Evolutionary conservation across 2,113 vertebrate genomes (phyloP), one percentile per base, ranked within the genome.

Genomic region (Gila orcuttii): DNA sequence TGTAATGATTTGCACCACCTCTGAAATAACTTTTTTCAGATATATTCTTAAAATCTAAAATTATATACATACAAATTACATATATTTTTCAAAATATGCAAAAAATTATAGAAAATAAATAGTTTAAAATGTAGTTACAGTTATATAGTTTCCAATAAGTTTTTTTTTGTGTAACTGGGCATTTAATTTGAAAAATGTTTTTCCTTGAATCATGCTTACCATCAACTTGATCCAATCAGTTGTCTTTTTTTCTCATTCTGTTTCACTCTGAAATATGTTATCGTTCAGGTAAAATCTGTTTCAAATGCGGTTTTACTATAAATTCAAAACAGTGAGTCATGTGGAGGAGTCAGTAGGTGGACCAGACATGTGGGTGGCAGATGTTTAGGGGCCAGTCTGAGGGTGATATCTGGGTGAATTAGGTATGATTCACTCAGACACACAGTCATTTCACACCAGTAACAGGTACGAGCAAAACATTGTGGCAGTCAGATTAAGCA

Each of bases 301-400:
- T 68, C 19, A 23, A 23, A 21, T 36, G 33, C 17, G 17, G 7
- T 36, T 69, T 69, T 69, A 19, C 39, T 64, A 68, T 68, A 33
- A 66, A 82, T 66, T 33, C n/a, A 28, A 6, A 47, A 66, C 39
- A 33, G 47, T 82, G 79, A 68, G 79, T 68, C 25, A 45, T 6
- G 39, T 9, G 31, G 19, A 71, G 74, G 75, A 36, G 60, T 55
- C 25, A 9, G 47, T n/a, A 59, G 80, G 60, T 50, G 62, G 25
- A 69, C 19, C 64, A 87, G 86, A 84, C 82, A 71, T 71, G 86
- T 87, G 82, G 86, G 86, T 76, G 82, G 33, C 25, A 81, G 42
- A 66, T 86, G 57, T 86, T 74, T 52, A 82, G 71, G 57, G 31
- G 42, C 42, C 12, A n/a, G 55, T 82, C 42, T 74, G 71, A 52